These are phyloP conservation scores for Acomys russatus DNA, from an alignment of 2,797 vertebrate species.

Conservation along the genomic window DNA sequence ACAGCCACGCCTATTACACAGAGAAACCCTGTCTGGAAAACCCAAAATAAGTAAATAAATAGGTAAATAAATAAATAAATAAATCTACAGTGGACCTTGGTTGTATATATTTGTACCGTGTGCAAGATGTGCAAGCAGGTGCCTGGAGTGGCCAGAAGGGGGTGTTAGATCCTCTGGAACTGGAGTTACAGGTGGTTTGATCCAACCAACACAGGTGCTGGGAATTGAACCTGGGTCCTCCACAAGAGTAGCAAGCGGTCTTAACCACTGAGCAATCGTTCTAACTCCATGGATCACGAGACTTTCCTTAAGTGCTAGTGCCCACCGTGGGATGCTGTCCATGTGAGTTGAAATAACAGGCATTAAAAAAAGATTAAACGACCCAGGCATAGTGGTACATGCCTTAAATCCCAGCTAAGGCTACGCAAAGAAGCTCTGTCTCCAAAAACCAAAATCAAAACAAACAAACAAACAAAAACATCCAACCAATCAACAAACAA, in stretches of 20 bases:
- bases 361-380: neutral
- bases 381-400: neutral
- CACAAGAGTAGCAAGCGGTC: neutral
- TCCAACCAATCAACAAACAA: neutral
- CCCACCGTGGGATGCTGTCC: neutral
- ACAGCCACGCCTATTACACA: no score
- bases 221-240: neutral
- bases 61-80: no score
- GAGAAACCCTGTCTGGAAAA: no score
- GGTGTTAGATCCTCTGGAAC: neutral
- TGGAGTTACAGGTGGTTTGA: neutral
- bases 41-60: no score
- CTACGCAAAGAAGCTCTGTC: neutral
- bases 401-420: neutral
- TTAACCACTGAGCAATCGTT: neutral
- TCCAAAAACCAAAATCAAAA: neutral
- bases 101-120: neutral
- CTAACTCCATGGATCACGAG: neutral
- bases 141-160: neutral
- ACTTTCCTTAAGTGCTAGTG: neutral
- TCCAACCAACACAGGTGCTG: neutral
- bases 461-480: no score
- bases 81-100: neutral
- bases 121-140: neutral
- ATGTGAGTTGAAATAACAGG: neutral